Evolutionary conservation across 2,797 vertebrate genomes (phyloP).

Genomic region (Denticeps clupeoides): DNA sequence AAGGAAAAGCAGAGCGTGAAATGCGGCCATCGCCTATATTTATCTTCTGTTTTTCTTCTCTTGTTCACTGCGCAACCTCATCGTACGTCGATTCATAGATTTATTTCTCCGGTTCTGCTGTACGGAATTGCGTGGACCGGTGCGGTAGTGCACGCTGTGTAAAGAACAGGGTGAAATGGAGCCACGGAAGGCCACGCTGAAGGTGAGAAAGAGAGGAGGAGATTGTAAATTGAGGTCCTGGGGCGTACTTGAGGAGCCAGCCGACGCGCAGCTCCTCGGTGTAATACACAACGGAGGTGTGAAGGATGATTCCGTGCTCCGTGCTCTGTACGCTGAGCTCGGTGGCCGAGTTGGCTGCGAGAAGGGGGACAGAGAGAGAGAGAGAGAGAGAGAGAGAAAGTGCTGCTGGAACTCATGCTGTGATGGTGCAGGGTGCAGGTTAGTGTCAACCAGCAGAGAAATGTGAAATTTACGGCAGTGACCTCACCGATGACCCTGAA

Average conservation of each 20-base stretch:
- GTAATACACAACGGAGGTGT: constrained; percentile 73
- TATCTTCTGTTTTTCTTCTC: too few species aligned
- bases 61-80: too few species aligned
- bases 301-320: constrained; percentile 84
- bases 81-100: too few species aligned
- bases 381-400: neutral
- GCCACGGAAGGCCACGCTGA: neutral
- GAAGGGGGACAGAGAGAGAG: neutral
- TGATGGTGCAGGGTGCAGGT: neutral
- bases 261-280: constrained; percentile 77
- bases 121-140: too few species aligned
- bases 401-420: neutral
- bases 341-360: constrained; percentile 77
- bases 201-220: neutral
- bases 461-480: neutral
- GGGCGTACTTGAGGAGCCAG: constrained; percentile 84
- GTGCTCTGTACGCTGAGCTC: constrained; percentile 79
- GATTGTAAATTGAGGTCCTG: neutral
- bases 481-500: constrained; percentile 89
- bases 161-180: too few species aligned
- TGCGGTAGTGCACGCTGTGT: too few species aligned
- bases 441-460: too few species aligned
- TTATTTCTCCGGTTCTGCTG: too few species aligned
- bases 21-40: too few species aligned
- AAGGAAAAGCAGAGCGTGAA: too few species aligned